Conservation (phyloP, 2,113 vertebrate species). For the Numida meleagris region DNA sequence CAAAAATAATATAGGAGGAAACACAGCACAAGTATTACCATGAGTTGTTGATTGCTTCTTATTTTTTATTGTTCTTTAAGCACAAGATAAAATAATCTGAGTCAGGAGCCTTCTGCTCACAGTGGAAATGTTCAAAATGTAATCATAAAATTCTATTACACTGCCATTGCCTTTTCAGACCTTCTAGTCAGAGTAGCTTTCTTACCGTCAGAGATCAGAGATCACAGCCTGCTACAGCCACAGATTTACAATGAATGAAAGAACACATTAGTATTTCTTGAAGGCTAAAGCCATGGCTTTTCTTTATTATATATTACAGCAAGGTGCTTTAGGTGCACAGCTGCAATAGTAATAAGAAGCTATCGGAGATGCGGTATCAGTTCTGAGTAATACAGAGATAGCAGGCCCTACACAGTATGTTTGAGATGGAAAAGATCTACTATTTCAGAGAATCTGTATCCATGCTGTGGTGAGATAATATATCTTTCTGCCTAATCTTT, state of each 20-base stretch:
- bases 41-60: background rate
- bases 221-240: constrained; percentile 25
- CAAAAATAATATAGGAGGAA: constrained; percentile 11
- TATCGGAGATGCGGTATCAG: background rate
- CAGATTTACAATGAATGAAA: constrained; percentile 28
- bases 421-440: constrained; percentile 22
- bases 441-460: background rate
- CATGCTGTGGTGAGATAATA: constrained; percentile 16
- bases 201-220: constrained; percentile 12
- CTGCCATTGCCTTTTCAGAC: constrained; percentile 33
- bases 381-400: background rate
- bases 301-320: background rate
- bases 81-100: constrained; percentile 22
- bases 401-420: background rate
- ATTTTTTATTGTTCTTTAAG: constrained; percentile 30
- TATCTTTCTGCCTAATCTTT: constrained; percentile 34
- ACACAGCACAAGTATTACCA: background rate
- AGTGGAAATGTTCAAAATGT: constrained; percentile 19
- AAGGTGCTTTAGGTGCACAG: background rate
- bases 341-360: background rate
- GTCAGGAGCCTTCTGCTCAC: background rate
- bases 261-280: background rate
- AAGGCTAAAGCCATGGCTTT: background rate
- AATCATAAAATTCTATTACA: constrained; percentile 41
- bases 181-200: constrained; percentile 5